Base-by-base conservation (phyloP, 1,140 invertebrate species). In the Drosophila pachea region DNA sequence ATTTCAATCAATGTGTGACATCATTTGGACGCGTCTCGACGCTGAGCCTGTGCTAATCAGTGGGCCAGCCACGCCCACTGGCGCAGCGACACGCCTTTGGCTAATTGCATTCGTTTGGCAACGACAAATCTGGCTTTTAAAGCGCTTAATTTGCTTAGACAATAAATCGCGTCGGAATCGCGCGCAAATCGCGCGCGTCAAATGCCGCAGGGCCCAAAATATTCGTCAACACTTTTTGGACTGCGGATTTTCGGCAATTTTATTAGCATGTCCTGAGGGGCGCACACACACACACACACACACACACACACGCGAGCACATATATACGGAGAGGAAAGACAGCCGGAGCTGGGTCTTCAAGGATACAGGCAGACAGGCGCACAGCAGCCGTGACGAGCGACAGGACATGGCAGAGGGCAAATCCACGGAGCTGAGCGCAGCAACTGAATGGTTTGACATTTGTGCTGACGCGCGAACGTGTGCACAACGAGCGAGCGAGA, bases 391-490 rank as follows among this genome's bases (percentile, higher is more conserved):
- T 73, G 12, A 35, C 42, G 52, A 48, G 59, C 54, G 12, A 49
- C n/a, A 14, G 52, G 7, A 32, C 9, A 16, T 12, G 62, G 45
- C 14, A 45, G 12, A 22, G 12, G 42, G 22, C 55, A 66, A 70
- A 42, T 43, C 59, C 48, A 38, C 32, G 43, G 58, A 55, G 53
- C 29, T 49, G 55, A 48, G 12, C 42, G 55, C 58, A 69, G 74
- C 63, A 78, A 74, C 81, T 77, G 81, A 81, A 81, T 86, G 81
- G 81, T 86, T 86, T 86, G 81, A 86, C 81, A 86, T 86, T 86
- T 86, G 77, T 86, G 81, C 81, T 84, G 81, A 84, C 81, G 81
- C 81, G 81, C 81, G 81, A 84, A 84, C 81, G 79, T 84, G 78
- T 84, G 79, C 76, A 84, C 58, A 70, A 48, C 36, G 55, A 48